phyloP scores from a whole-genome alignment of 2,797 vertebrate genomes.

The Catostomus latipinnis region DNA sequence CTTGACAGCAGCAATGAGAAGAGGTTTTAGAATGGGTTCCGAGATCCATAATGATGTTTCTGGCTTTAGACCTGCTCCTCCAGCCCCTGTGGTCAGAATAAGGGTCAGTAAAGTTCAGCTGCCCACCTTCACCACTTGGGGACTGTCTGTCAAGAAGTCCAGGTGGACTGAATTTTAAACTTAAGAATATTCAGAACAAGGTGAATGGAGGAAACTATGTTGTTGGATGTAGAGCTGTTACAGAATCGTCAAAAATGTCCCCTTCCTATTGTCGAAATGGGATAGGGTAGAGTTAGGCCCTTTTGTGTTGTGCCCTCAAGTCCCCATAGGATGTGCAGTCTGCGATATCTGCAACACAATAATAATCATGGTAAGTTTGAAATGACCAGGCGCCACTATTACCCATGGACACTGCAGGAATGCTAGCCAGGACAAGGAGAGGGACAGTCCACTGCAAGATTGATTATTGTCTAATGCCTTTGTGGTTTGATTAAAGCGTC shows the following conservation, averaged over 20 bases:
- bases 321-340: background rate
- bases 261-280: background rate
- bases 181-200: background rate
- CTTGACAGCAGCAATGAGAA: background rate
- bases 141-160: background rate
- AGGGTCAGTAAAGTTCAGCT: background rate
- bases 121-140: background rate
- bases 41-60: background rate
- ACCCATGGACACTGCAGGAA: slow-evolving; percentile 55
- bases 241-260: background rate
- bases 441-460: slow-evolving; percentile 70
- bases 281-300: background rate
- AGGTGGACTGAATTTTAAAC: background rate
- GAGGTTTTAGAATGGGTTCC: background rate
- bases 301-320: slow-evolving; percentile 4
- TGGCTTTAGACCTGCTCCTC: background rate
- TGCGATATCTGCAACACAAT: slow-evolving; percentile 35
- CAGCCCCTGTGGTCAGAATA: slow-evolving; percentile 3
- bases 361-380: slow-evolving; percentile 63
- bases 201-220: background rate
- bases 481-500: slow-evolving; percentile 78
- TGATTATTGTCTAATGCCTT: slow-evolving; percentile 76
- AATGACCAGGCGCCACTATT: slow-evolving; percentile 67
- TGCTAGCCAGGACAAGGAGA: slow-evolving; percentile 52
- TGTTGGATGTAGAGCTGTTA: background rate